phyloP scores from a whole-genome alignment of 1,140 invertebrate species.

The Lutraria rhynchaena region DNA sequence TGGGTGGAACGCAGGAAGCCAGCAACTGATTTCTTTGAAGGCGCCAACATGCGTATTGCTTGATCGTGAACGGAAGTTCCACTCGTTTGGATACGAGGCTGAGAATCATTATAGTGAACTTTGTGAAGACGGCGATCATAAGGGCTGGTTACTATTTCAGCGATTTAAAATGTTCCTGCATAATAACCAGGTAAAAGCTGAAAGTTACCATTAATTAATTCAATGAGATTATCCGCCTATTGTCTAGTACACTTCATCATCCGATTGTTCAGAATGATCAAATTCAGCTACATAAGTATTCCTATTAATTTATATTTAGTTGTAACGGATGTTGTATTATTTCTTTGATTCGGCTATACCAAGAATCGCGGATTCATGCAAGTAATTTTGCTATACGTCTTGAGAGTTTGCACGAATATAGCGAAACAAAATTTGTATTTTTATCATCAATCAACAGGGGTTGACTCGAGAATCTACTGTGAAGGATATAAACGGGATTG shows the following conservation, averaged over 20 bases:
- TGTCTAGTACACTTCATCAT: no score
- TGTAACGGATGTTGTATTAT: no score
- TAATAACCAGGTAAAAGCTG: slow-evolving; percentile 3
- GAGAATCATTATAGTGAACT: slow-evolving; percentile 38
- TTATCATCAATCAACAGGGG: no score
- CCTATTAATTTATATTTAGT: no score
- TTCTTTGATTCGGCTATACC: no score
- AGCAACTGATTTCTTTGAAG: slow-evolving; percentile 16
- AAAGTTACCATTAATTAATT: neutral
- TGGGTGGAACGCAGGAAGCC: slow-evolving; percentile 2
- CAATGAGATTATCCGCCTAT: neutral
- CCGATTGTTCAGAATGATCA: neutral
- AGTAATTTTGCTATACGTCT: no score
- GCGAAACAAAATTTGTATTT: no score
- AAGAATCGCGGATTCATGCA: no score
- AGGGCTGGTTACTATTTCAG: slow-evolving; percentile 26
- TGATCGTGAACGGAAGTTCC: slow-evolving; percentile 11
- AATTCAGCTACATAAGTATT: neutral
- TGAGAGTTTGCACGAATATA: no score
- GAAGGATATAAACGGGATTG: slow-evolving; percentile 17
- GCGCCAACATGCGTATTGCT: slow-evolving; percentile 27
- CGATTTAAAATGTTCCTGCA: slow-evolving; percentile 49
- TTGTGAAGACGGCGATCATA: slow-evolving; percentile 4
- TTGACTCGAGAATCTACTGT: neutral
- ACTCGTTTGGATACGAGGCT: slow-evolving; percentile 44